Evolutionary conservation across 2,113 vertebrate species (phyloP).

Genomic region (Etheostoma spectabile): DNA sequence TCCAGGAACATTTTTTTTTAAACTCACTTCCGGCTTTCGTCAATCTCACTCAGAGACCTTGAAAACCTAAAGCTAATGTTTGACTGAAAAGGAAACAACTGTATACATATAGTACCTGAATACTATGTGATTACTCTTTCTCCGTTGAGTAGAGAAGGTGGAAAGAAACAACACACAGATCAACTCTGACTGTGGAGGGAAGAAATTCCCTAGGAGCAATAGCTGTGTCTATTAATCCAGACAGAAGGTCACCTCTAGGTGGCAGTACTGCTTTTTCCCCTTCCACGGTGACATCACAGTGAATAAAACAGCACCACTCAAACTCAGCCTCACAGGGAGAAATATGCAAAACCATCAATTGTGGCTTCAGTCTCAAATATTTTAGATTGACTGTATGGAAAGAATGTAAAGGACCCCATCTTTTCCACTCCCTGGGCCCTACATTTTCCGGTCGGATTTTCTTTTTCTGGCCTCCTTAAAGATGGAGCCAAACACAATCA

Average conservation of each 20-base stretch:
- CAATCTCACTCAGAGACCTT: not conserved
- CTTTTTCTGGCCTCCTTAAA: constrained; percentile 29
- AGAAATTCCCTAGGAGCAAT: not conserved
- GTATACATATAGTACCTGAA: no score
- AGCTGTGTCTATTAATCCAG: not conserved
- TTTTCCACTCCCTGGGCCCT: constrained; percentile 61
- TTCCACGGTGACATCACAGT: constrained; percentile 56
- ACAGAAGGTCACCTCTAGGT: constrained; percentile 67
- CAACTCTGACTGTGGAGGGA: not conserved
- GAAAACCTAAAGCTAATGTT: not conserved
- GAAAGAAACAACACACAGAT: not conserved
- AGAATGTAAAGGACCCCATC: constrained; percentile 81
- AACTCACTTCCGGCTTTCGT: not conserved
- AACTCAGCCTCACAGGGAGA: constrained; percentile 63
- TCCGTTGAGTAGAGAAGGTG: not conserved
- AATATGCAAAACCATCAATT: constrained; percentile 81
- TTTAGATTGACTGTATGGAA: constrained; percentile 81
- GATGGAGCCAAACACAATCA: constrained; percentile 34
- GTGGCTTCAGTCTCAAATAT: constrained; percentile 81
- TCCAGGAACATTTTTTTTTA: not conserved
- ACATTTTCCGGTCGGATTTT: constrained; percentile 46
- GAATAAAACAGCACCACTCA: constrained; percentile 61
- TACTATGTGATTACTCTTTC: not conserved
- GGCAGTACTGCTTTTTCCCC: constrained; percentile 47
- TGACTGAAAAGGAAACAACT: not conserved